Percentiles rank a stretch among this genome's conserved stretches.
phyloP scores from a whole-genome alignment of 2,113 vertebrate genomes.

The Myxocyprinus asiaticus region DNA sequence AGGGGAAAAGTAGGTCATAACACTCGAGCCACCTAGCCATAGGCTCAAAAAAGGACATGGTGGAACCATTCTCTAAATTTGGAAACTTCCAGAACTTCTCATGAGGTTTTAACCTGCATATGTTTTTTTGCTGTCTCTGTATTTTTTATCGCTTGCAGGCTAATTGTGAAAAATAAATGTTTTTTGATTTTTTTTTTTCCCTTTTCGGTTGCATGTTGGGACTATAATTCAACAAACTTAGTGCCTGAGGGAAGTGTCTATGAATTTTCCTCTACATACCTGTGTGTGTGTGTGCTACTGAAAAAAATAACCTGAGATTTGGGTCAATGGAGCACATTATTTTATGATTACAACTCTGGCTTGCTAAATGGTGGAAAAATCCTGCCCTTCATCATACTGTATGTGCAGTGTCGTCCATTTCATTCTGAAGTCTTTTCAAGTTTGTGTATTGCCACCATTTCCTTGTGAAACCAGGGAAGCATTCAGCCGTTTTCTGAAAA shows the following conservation, averaged over 20 bases:
- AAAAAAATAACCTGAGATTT: neutral
- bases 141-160: slow-evolving; percentile 1
- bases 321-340: slow-evolving; percentile 39
- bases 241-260: neutral
- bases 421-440: neutral
- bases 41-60: slow-evolving; percentile 32
- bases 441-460: slow-evolving; percentile 2
- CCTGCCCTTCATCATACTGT: slow-evolving; percentile 18
- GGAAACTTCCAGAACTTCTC: slow-evolving; percentile 30
- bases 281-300: no score
- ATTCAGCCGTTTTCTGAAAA: slow-evolving; percentile 15
- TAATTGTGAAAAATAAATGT: slow-evolving; percentile 11
- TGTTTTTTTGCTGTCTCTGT: slow-evolving; percentile 4
- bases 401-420: slow-evolving; percentile 16
- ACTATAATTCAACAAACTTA: slow-evolving; percentile 17
- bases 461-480: slow-evolving; percentile 1
- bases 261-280: neutral
- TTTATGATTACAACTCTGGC: slow-evolving; percentile 24
- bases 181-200: neutral
- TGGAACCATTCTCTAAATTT: slow-evolving; percentile 44
- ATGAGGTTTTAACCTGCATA: slow-evolving; percentile 20
- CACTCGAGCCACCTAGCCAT: slow-evolving; percentile 42
- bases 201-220: neutral
- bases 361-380: slow-evolving; percentile 36
- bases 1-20: slow-evolving; percentile 41